Base-by-base conservation (phyloP, 2,797 vertebrate genomes). In the Tragelaphus oryx region DNA sequence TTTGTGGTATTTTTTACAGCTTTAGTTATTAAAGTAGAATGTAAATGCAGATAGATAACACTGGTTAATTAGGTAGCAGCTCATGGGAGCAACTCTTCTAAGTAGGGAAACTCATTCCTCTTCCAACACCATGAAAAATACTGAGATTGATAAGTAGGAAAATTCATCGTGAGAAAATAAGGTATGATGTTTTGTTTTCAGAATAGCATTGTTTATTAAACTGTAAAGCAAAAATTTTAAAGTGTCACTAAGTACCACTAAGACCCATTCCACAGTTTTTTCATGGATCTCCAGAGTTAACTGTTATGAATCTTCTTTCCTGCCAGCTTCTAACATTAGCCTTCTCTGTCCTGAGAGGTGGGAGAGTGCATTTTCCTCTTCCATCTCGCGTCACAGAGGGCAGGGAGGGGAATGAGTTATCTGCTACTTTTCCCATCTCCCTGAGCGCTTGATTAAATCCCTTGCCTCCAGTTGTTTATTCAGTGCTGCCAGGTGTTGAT, bases 31-130 rank as follows among this genome's bases (percentile, higher is more conserved):
- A 55, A 87, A 87, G 71, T 74, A 81, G 50, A 57, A 9, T 68
- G 18, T 52, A 95, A 89, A 52, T 92, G 16, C 44, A 85, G 50
- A 12, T 30, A 85, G 50, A 55, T 78, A 41, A 20, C 50, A 82
- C 16, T 90, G 87, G 87, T 93, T 89, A 50, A 87, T 93, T 96
- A 96, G 85, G 46, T 89, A 85, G 75, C 62, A 92, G 8, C 33
- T 85, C 54, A 30, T 10, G 44, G 44, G 68, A 94, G 59, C 93
- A 92, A 22, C 26, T 91, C 37, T 89, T 62, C 48, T 33, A 81
- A 87, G 28, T 60, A 44, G 30, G 54, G n/a, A 78, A 89, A 65
- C 17, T 57, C 17, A 65, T 91, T 84, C 30, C 12, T 89, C 89
- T 87, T 87, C 76, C 65, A 92, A 60, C 14, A 81, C n/a, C 65